Base-by-base conservation (phyloP, 2,888 invertebrate species). In the Arenicola marina region DNA sequence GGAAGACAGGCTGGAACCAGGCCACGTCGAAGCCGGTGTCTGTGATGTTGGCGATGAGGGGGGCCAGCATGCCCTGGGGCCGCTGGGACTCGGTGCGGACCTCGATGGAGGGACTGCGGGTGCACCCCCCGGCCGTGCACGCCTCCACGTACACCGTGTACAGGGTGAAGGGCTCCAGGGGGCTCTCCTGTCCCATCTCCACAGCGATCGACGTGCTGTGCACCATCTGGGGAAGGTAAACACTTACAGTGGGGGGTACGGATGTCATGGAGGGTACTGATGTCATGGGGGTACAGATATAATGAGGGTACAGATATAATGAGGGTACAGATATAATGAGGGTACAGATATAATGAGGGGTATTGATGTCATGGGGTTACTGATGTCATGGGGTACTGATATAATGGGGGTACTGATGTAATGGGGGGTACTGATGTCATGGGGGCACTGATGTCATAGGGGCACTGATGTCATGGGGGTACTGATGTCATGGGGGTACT, bases 61-160 rank as follows among this genome's bases (percentile, higher is more conserved):
- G 81, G 15, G 65, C 65, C 1, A 65, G 57, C 4, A 79, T 58
- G 21, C 64, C 72, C 43, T 67, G 57, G 2, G 82, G 80, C 15
- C 70, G 65, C 2, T 78, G 75, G 38, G 80, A 75, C 2, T 72
- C 62, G 1, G 81, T 82, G 51, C 75, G 63, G 4, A 78, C 74
- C 2, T 57, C 56, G 21, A 74, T 63, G 76, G 79, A 46, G 1
- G 69, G 66, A 11, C 77, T 75, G 18, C 67, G 56, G 2, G 78
- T 75, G 57, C 83, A 82, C 0, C 80, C 80, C 28, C 73, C 76
- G 15, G 65, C 67, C 2, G 79, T 81, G 61, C 82, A 82, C 2
- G 77, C 80, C 56, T 78, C 79, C 28, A 79, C 68, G 55, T 70
- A 68, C 0, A 81, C 69, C 18, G 60, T 63, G 64, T 82, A 82